phyloP scores from a whole-genome alignment of 2,797 vertebrate genomes.

The Danionella dracula region DNA sequence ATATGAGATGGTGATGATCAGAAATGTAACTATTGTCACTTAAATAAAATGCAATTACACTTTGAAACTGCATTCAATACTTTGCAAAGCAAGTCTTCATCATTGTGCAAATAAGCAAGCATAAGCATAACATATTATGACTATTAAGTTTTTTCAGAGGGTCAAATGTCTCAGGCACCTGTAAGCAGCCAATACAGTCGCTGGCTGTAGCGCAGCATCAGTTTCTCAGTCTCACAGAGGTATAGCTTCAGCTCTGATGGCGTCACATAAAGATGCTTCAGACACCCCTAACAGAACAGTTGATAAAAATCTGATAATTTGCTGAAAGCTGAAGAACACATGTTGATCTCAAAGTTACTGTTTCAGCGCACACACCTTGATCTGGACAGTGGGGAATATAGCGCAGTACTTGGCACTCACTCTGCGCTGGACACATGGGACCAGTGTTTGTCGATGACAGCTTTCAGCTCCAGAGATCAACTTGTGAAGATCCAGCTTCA shows the following conservation, averaged over 20 bases:
- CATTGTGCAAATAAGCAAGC: too few relatives aligned
- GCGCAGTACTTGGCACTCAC: conserved; percentile 65
- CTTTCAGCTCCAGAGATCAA: conserved; percentile 66
- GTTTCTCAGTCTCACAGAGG: conserved; percentile 52
- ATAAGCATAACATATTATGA: too few relatives aligned
- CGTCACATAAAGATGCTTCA: conserved; percentile 68
- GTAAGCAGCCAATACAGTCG: conserved; percentile 77
- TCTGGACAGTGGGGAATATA: conserved; percentile 65
- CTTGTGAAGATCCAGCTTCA: conserved; percentile 70
- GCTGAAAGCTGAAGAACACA: too few relatives aligned
- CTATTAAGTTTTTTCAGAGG: too few relatives aligned
- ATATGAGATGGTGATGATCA: too few relatives aligned
- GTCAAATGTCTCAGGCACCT: conserved; percentile 50
- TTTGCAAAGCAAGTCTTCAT: too few relatives aligned
- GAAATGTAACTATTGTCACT: too few relatives aligned
- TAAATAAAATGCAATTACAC: too few relatives aligned
- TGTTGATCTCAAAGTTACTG: too few relatives aligned
- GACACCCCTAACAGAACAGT: conserved; percentile 61
- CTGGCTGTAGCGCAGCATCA: conserved; percentile 55
- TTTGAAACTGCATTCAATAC: too few relatives aligned
- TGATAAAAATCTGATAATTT: too few relatives aligned
- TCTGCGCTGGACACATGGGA: conserved; percentile 48
- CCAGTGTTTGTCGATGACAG: conserved; percentile 56
- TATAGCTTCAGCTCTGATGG: conserved; percentile 66
- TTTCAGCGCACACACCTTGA: conserved; percentile 58